These are phyloP conservation scores for Sminthopsis crassicaudata DNA, from an alignment of 2,113 vertebrate species.

Conservation along the genomic window DNA sequence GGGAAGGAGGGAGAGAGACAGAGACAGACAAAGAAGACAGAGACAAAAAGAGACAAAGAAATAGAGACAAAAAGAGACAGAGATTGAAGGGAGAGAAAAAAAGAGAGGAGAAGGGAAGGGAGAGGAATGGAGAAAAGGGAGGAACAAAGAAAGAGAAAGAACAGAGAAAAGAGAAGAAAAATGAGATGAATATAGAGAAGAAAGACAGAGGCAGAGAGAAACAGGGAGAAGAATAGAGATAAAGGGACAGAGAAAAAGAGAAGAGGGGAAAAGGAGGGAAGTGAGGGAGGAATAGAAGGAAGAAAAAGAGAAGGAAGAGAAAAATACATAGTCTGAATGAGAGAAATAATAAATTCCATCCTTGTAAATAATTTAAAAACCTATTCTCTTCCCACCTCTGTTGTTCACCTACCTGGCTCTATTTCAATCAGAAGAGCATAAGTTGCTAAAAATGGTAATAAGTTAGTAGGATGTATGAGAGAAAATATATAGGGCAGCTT, in stretches of 20 bases:
- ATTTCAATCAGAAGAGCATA: background rate
- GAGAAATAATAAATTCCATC: background rate
- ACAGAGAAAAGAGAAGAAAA: background rate
- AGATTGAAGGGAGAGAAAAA: background rate
- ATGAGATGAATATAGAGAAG: no score
- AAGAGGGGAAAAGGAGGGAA: no score
- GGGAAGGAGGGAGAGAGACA: no score
- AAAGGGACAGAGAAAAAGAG: no score
- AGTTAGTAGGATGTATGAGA: background rate
- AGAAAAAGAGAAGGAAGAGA: background rate
- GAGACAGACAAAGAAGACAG: no score
- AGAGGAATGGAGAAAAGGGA: background rate
- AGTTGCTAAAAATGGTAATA: background rate
- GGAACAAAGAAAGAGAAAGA: no score
- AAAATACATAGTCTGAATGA: background rate
- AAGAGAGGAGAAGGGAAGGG: no score
- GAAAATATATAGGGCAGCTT: background rate
- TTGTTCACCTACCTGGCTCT: background rate
- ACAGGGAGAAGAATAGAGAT: no score
- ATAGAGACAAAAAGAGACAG: background rate
- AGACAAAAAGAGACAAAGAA: no score
- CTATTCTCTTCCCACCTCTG: background rate
- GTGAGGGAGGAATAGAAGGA: background rate
- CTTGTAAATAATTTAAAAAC: background rate
- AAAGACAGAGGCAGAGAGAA: no score